phyloP scores from a whole-genome alignment of 2,113 vertebrate genomes.

The Fukomys damarensis region DNA sequence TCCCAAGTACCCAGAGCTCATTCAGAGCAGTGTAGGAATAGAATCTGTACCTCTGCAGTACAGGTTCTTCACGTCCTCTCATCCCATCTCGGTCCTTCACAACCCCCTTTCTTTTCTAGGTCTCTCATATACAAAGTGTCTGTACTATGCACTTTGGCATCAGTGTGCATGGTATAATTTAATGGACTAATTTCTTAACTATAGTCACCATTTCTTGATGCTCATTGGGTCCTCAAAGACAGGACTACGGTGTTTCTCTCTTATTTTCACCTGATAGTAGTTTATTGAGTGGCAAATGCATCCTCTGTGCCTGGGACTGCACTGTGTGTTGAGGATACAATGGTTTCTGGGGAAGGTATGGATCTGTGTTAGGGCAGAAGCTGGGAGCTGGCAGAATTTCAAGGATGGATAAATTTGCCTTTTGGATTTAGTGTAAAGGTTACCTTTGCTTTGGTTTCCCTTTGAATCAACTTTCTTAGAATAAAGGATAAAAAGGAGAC shows the following conservation, averaged over 20 bases:
- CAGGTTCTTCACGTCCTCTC: not conserved
- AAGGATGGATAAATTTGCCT: not conserved
- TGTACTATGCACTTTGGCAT: not conserved
- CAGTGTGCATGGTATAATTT: not conserved
- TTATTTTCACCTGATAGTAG: not conserved
- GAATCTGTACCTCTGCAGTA: not conserved
- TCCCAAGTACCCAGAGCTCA: no score
- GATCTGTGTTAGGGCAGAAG: not conserved
- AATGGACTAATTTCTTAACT: not conserved
- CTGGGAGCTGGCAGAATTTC: not conserved
- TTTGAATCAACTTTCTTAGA: not conserved
- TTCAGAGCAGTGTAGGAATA: not conserved
- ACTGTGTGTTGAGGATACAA: not conserved
- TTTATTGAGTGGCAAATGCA: not conserved
- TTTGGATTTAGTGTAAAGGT: not conserved
- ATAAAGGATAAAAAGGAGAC: not conserved
- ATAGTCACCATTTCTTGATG: not conserved
- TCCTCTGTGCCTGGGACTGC: not conserved
- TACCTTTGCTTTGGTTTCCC: not conserved
- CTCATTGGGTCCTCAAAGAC: not conserved
- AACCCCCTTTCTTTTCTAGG: not conserved
- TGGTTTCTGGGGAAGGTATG: not conserved
- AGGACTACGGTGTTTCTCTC: not conserved
- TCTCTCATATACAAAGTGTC: not conserved
- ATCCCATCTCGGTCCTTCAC: not conserved